These are phyloP conservation scores for Agrotis exclamationis DNA, from an alignment of 2,888 invertebrate species.

Conservation along the genomic window DNA sequence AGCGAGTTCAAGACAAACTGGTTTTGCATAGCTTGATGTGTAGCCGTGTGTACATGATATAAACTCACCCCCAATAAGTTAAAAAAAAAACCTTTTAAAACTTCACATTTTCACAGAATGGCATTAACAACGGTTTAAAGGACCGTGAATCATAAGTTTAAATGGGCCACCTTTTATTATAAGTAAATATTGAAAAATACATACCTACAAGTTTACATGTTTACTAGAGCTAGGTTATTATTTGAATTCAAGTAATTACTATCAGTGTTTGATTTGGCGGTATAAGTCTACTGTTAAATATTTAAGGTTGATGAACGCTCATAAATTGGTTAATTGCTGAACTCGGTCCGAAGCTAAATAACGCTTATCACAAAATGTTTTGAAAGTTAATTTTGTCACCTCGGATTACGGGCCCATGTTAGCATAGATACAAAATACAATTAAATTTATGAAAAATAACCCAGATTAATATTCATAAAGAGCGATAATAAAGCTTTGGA, in stretches of 20 bases:
- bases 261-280: slow-evolving; percentile 8
- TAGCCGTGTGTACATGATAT: too few species aligned
- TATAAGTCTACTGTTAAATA: slow-evolving; percentile 24
- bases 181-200: slow-evolving; percentile 33
- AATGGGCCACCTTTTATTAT: slow-evolving; percentile 41
- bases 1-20: too few species aligned
- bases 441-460: slow-evolving; percentile 50
- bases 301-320: slow-evolving; percentile 28
- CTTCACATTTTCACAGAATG: slow-evolving; percentile 38
- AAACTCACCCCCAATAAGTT: slow-evolving; percentile 28
- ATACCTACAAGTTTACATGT: slow-evolving; percentile 4
- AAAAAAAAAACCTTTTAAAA: slow-evolving; percentile 37
- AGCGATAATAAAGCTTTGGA: slow-evolving; percentile 56
- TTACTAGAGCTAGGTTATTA: background rate
- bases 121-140: slow-evolving; percentile 49
- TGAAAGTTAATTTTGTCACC: slow-evolving; percentile 26
- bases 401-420: slow-evolving; percentile 16
- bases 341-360: slow-evolving; percentile 29
- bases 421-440: slow-evolving; percentile 32
- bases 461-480: slow-evolving; percentile 55
- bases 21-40: too few species aligned
- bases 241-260: slow-evolving; percentile 15
- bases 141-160: slow-evolving; percentile 48
- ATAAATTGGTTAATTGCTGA: slow-evolving; percentile 25
- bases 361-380: slow-evolving; percentile 30